Evolutionary conservation across 2,888 invertebrate genomes (phyloP).

Genomic region (Caenorhabditis panamensis): DNA sequence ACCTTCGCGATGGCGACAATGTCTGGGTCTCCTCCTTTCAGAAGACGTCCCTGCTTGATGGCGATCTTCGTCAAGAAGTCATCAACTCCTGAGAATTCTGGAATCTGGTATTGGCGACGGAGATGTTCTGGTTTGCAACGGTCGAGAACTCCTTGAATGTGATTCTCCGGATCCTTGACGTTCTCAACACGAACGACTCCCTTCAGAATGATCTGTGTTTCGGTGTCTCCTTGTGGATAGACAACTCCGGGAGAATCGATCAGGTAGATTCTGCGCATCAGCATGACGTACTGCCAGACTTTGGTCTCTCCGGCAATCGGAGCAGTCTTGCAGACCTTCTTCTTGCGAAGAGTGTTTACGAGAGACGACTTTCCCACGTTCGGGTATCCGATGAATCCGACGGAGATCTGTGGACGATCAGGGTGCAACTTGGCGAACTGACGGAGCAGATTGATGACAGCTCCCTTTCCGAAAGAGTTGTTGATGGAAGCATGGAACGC

Average conservation of each 20-base stretch:
- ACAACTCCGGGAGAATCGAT: constrained; percentile 99
- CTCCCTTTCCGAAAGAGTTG: constrained; percentile 98
- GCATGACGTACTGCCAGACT: constrained; percentile 98
- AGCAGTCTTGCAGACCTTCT: constrained; percentile 98
- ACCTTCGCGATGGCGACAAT: constrained; percentile 91
- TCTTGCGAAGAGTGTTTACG: constrained; percentile 94
- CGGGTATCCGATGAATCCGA: constrained; percentile 98
- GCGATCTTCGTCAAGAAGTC: constrained; percentile 95
- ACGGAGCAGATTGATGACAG: constrained; percentile 93
- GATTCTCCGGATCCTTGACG: constrained; percentile 94
- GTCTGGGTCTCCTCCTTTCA: constrained; percentile 98
- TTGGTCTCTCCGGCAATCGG: constrained; percentile 93
- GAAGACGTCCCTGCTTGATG: constrained; percentile 89
- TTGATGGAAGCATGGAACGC: constrained; percentile 99
- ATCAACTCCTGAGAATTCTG: constrained; percentile 88
- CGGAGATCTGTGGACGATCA: constrained; percentile 95
- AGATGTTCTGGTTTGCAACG: constrained; percentile 92
- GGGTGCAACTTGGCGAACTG: constrained; percentile 95
- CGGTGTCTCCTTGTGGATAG: constrained; percentile 93
- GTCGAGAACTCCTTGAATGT: constrained; percentile 90
- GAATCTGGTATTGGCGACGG: constrained; percentile 89
- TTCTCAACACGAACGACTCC: constrained; percentile 97
- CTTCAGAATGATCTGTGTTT: constrained; percentile 92
- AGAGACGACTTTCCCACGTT: constrained; percentile 99
- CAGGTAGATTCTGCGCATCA: constrained; percentile 96